Evolutionary conservation across 1,140 invertebrate genomes (phyloP), one percentile per base, ranked within the genome.

Genomic region (Colletes gigas): DNA sequence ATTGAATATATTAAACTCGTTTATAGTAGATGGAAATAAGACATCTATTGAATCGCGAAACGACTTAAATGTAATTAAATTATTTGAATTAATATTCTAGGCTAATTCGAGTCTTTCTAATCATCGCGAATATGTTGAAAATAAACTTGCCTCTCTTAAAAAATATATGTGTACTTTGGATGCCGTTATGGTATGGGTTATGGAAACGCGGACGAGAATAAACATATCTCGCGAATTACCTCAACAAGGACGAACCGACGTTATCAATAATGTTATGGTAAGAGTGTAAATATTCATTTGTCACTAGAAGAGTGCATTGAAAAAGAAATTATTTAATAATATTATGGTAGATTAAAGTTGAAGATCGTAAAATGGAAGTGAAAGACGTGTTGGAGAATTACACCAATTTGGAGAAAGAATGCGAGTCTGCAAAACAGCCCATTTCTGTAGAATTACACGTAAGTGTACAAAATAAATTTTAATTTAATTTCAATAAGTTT

Each of bases 321-420:
- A 55, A 62, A 41, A 47, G 52, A 55, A 66, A 65, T 50, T 14
- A n/a, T 67, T 50, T 65, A 63, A 21, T 52, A 55, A 65, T 74
- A 70, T 75, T 73, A 67, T 85, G 87, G 17, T 78, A 95, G 94
- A 89, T 88, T 17, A 91, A 89, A 47, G 92, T 95, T 1, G 90
- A 91, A 77, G 95, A 96, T 88, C 94, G 94, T 41, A 94, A 95
- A 88, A 93, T 94, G 78, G 95, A 96, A 90, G 94, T 96, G 4
- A 94, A 95, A 84, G 95, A 96, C 83, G 94, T 96, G 10, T 88
- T 96, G 21, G 95, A 96, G 90, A 96, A 96, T 92, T 96, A 95
- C 90, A 96, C 94, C 57, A 96, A 96, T 90, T 90, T 96, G 74
- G 95, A 95, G 82, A 94, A 95, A 83, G 94, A 95, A 80, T 95